Evolutionary conservation across 2,888 invertebrate species (phyloP).

Genomic region (Schrankia costaestrigalis): DNA sequence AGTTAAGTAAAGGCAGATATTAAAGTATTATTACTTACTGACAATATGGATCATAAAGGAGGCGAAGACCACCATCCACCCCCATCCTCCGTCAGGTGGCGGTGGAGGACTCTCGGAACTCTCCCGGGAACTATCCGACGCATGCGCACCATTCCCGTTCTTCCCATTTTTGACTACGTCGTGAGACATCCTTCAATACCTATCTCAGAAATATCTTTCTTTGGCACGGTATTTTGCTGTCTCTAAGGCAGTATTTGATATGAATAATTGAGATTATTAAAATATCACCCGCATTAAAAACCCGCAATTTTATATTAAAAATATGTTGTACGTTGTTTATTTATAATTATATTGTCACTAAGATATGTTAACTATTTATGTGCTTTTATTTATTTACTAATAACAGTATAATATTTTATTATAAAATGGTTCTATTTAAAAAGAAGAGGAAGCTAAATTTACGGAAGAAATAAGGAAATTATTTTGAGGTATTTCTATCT

Average conservation of each 20-base stretch:
- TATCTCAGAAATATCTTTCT: slow-evolving; percentile 18
- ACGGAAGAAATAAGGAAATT: slow-evolving; percentile 39
- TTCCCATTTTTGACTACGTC: slow-evolving; percentile 60
- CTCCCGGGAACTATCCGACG: slow-evolving; percentile 50
- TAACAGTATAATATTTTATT: slow-evolving; percentile 22
- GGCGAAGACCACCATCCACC: slow-evolving; percentile 95
- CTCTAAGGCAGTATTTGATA: slow-evolving; percentile 45
- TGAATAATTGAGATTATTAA: slow-evolving; percentile 31
- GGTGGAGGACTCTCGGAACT: slow-evolving; percentile 76
- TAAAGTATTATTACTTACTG: slow-evolving; percentile 87
- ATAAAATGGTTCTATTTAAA: slow-evolving; percentile 18
- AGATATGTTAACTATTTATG: slow-evolving; percentile 45
- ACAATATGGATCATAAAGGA: slow-evolving; percentile 98
- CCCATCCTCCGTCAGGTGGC: slow-evolving; percentile 97
- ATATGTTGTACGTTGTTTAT: slow-evolving; percentile 29
- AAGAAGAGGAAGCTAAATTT: slow-evolving; percentile 28
- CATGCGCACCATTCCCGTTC: slow-evolving; percentile 53
- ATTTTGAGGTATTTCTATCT: slow-evolving; percentile 43
- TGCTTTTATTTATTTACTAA: slow-evolving; percentile 23
- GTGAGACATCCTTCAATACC: slow-evolving; percentile 61
- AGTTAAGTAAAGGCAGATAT: no score
- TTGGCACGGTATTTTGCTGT: slow-evolving; percentile 36
- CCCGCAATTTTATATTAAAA: slow-evolving; percentile 28
- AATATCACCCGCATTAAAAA: slow-evolving; percentile 26
- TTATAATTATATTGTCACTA: slow-evolving; percentile 45